Conservation (phyloP, 2,888 invertebrate species). For the Pristionchus japonicus region DNA sequence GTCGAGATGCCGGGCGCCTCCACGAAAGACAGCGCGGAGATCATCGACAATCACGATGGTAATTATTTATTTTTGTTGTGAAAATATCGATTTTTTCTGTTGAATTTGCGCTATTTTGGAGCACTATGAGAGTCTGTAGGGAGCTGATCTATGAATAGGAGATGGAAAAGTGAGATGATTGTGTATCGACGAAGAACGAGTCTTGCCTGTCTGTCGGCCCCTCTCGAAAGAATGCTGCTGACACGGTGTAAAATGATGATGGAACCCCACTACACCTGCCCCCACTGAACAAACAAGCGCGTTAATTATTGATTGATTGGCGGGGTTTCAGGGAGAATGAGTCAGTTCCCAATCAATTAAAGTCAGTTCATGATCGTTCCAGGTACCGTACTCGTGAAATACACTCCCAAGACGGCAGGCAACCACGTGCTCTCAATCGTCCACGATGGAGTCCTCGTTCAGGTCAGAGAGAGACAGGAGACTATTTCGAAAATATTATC, state of each 20-base stretch:
- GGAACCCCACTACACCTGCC: constrained; percentile 1
- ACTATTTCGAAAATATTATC: not conserved
- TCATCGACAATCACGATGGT: constrained; percentile 65
- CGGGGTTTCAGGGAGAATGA: not conserved
- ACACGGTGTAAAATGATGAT: constrained; percentile 9
- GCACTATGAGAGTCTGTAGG: too few relatives aligned
- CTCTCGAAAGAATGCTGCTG: not conserved
- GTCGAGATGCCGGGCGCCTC: constrained; percentile 59
- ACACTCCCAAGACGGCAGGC: constrained; percentile 60
- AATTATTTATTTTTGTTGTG: not conserved
- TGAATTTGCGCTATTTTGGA: not conserved
- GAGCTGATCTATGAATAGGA: not conserved
- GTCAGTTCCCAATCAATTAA: not conserved
- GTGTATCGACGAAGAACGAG: not conserved
- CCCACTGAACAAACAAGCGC: not conserved
- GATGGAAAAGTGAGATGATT: not conserved
- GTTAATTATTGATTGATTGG: not conserved
- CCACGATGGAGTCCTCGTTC: constrained; percentile 62
- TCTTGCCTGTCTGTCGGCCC: not conserved
- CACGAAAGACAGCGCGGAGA: constrained; percentile 58
- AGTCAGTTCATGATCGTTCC: not conserved
- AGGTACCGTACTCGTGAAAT: constrained; percentile 64
- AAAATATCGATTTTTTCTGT: not conserved
- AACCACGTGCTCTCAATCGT: constrained; percentile 62
- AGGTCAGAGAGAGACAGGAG: constrained; percentile 42